phyloP scores from a whole-genome alignment of 2,113 vertebrate species.

The Paratilapia polleni region DNA sequence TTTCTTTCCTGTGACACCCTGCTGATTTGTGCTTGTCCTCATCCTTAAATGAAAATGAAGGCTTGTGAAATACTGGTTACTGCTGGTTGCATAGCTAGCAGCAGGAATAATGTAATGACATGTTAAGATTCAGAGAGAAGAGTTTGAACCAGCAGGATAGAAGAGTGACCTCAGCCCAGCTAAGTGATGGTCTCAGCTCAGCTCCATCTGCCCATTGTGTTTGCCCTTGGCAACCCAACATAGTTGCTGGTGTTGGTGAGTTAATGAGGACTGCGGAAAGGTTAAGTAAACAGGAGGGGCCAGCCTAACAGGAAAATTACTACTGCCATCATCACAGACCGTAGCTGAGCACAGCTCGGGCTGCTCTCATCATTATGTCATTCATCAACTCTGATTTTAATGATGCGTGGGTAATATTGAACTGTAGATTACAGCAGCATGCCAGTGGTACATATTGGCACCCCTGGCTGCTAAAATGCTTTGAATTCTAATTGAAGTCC shows the following conservation, averaged over 20 bases:
- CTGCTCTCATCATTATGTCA: conserved; percentile 74
- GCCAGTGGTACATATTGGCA: conserved; percentile 26
- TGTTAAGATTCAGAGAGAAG: conserved; percentile 60
- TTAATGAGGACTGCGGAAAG: conserved; percentile 83
- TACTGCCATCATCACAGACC: conserved; percentile 68
- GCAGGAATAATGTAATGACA: conserved; percentile 68
- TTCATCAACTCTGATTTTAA: conserved; percentile 77
- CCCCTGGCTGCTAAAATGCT: conserved; percentile 12
- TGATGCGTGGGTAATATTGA: conserved; percentile 66
- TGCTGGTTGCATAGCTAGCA: conserved; percentile 43
- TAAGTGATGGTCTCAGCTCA: conserved; percentile 74
- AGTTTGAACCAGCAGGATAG: conserved; percentile 59
- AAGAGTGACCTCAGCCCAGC: conserved; percentile 62
- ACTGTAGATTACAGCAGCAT: conserved; percentile 52
- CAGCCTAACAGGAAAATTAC: conserved; percentile 76
- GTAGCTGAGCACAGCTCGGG: conserved; percentile 52
- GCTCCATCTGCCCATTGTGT: conserved; percentile 77
- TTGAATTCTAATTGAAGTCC: conserved; percentile 33
- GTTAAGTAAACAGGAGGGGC: conserved; percentile 84
- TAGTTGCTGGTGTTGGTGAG: conserved; percentile 71
- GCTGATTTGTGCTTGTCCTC: conserved; percentile 40
- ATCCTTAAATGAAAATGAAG: conserved; percentile 46
- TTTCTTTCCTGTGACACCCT: conserved; percentile 26
- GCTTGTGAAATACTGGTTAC: conserved; percentile 46
- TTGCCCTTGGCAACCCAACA: conserved; percentile 78